Evolutionary conservation across 2,113 vertebrate species (phyloP).

Genomic region (Cryptotis parvus): DNA sequence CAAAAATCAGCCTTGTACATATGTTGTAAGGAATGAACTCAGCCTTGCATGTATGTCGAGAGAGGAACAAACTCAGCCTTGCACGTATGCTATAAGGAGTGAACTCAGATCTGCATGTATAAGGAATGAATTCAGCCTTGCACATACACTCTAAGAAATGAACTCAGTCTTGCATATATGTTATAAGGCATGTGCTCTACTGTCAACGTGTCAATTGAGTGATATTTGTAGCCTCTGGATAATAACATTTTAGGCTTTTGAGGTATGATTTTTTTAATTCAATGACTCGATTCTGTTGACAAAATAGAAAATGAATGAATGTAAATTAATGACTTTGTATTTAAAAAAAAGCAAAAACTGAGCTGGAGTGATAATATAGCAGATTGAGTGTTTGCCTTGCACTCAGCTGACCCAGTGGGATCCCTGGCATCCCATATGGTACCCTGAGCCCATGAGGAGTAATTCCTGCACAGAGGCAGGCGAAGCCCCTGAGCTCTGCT

Average conservation of each 20-base stretch:
- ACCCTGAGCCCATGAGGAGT: too few relatives aligned
- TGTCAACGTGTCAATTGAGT: neutral
- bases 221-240: too few relatives aligned
- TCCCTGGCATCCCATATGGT: too few relatives aligned
- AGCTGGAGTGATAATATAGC: too few relatives aligned
- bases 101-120: neutral
- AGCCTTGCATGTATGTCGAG: neutral
- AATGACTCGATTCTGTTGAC: neutral
- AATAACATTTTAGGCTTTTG: constrained; percentile 3
- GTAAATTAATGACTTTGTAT: neutral
- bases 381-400: too few relatives aligned
- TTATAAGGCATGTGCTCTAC: neutral
- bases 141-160: neutral
- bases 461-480: too few relatives aligned
- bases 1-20: too few relatives aligned
- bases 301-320: neutral
- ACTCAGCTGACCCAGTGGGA: too few relatives aligned
- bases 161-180: neutral
- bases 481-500: too few relatives aligned
- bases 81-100: too few relatives aligned
- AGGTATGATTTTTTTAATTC: neutral
- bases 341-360: neutral
- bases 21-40: neutral
- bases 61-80: neutral
- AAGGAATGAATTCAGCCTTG: neutral